Percentiles rank a stretch among this genome's conserved stretches.
Conservation (phyloP, 2,888 invertebrate genomes). For the Spodoptera littoralis region DNA sequence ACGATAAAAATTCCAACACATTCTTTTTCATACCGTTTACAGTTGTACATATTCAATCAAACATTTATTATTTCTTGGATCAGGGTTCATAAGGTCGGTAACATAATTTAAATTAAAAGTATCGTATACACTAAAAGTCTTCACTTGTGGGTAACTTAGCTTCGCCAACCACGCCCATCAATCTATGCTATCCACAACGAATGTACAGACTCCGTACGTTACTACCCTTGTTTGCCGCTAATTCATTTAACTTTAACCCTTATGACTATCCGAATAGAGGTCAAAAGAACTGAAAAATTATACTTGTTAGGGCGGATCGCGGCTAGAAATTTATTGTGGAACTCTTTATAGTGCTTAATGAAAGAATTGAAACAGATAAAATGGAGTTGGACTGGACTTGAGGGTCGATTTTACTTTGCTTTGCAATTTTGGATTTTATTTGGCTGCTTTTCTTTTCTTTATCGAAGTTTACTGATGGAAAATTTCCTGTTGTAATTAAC, state of each 20-base stretch:
- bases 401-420: slow-evolving; percentile 45
- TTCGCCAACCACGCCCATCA: slow-evolving; percentile 81
- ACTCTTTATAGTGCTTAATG: slow-evolving; percentile 85
- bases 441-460: slow-evolving; percentile 37
- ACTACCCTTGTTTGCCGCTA: slow-evolving; percentile 56
- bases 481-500: slow-evolving; percentile 28
- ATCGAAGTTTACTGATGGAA: background rate
- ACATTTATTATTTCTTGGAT: too few species aligned
- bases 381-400: slow-evolving; percentile 58
- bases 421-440: slow-evolving; percentile 42
- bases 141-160: slow-evolving; percentile 80
- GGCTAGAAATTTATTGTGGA: slow-evolving; percentile 84
- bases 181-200: slow-evolving; percentile 86
- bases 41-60: too few species aligned
- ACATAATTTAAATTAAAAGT: slow-evolving; percentile 13
- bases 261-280: slow-evolving; percentile 53
- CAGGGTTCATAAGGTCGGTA: background rate
- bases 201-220: slow-evolving; percentile 79
- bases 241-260: slow-evolving; percentile 54
- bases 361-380: slow-evolving; percentile 86
- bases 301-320: slow-evolving; percentile 67
- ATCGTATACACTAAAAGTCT: slow-evolving; percentile 67
- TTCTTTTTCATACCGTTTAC: too few species aligned
- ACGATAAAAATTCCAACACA: too few species aligned
- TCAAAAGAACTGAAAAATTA: slow-evolving; percentile 46